A percentile compares a stretch with the other conserved stretches of the same genome.
Conservation (phyloP, 2,888 invertebrate genomes). For the Brachynemurus nebulosus region DNA sequence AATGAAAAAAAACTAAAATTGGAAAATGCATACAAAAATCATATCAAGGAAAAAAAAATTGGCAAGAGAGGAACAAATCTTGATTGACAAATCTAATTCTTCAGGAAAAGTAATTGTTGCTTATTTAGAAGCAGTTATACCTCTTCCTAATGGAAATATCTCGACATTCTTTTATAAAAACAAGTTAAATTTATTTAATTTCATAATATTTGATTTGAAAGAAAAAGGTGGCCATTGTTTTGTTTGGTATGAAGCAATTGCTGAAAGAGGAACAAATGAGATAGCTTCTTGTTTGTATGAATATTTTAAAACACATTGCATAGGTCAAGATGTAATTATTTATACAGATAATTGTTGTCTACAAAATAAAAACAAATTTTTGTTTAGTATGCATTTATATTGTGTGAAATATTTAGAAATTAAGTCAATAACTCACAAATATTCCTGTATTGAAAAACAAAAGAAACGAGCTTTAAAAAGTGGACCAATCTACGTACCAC, state of each 20-base stretch:
- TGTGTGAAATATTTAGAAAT: conserved; percentile 3
- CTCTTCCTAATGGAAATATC: conserved; percentile 3
- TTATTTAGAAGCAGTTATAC: conserved; percentile 5
- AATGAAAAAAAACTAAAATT: background rate
- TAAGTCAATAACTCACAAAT: conserved; percentile 4
- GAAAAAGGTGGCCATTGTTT: background rate
- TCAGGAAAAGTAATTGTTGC: conserved; percentile 3
- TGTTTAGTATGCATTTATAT: conserved; percentile 6
- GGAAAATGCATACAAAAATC: too few species aligned
- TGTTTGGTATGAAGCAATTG: background rate
- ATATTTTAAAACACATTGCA: background rate
- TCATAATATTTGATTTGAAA: conserved; percentile 3
- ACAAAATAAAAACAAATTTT: conserved; percentile 7
- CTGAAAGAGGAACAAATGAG: conserved; percentile 1
- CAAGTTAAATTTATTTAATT: conserved; percentile 5
- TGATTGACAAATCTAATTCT: background rate
- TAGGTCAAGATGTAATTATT: background rate
- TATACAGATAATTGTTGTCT: conserved; percentile 4
- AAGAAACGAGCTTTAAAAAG: conserved; percentile 6
- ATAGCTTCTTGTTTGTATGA: conserved; percentile 1
- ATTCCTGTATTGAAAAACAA: conserved; percentile 5
- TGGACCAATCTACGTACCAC: conserved; percentile 9
- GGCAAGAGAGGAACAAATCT: background rate
- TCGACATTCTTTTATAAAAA: conserved; percentile 7
- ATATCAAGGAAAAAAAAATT: too few species aligned